Conservation (phyloP, 2,113 vertebrate species). For the Isurus oxyrinchus region DNA sequence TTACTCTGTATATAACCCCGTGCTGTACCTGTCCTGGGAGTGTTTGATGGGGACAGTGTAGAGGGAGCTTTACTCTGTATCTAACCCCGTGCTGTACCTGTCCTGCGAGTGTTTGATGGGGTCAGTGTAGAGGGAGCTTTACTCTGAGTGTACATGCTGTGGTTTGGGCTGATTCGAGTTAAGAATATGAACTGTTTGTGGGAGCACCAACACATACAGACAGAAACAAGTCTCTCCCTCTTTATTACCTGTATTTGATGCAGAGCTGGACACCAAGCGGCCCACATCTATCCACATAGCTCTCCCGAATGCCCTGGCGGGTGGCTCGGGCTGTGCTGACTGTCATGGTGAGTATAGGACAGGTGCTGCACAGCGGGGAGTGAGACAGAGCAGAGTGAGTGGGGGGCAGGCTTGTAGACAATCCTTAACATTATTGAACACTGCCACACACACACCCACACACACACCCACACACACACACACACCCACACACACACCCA, state of each 20-base stretch:
- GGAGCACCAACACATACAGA: not conserved
- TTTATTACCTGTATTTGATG: slow-evolving; percentile 65
- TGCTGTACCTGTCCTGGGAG: too few species aligned
- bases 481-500: slow-evolving; percentile 36
- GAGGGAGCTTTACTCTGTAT: too few species aligned
- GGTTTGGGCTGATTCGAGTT: too few species aligned
- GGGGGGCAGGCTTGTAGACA: not conserved
- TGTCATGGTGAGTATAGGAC: slow-evolving; percentile 63
- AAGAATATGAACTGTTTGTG: too few species aligned
- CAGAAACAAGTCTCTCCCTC: not conserved
- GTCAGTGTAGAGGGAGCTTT: too few species aligned
- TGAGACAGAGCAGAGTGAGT: too few species aligned
- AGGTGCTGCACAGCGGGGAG: slow-evolving; percentile 50
- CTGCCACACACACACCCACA: not conserved
- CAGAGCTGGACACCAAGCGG: slow-evolving; percentile 65
- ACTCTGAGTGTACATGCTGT: too few species aligned
- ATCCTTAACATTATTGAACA: not conserved
- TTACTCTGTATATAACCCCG: too few species aligned
- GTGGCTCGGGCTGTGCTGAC: slow-evolving; percentile 64
- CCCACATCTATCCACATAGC: slow-evolving; percentile 68
- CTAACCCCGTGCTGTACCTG: too few species aligned
- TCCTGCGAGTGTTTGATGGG: too few species aligned
- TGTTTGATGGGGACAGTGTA: too few species aligned
- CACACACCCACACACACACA: slow-evolving; percentile 36
- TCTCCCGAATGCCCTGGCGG: slow-evolving; percentile 61